Evolutionary conservation across 2,888 invertebrate genomes (phyloP).

Genomic region (Brachylomia viminalis): DNA sequence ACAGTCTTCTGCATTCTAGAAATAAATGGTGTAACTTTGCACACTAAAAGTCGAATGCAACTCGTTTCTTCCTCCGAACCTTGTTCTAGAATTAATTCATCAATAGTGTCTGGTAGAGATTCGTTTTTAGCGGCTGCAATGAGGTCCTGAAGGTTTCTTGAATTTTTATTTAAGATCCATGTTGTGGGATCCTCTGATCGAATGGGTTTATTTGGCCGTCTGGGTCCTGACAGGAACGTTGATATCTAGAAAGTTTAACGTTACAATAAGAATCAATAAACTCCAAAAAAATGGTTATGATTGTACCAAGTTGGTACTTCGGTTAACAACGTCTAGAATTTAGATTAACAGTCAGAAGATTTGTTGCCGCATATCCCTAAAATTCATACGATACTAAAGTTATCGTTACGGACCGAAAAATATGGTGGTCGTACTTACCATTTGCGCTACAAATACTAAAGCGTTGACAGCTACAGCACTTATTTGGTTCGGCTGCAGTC

Average conservation of each 20-base stretch:
- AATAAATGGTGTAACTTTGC: constrained; percentile 94
- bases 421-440: constrained; percentile 89
- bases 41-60: constrained; percentile 93
- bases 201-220: constrained; percentile 72
- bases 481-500: constrained; percentile 94
- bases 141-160: constrained; percentile 89
- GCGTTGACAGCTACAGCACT: constrained; percentile 96
- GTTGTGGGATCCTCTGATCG: constrained; percentile 80
- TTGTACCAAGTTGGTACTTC: neutral
- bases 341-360: neutral
- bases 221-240: constrained; percentile 87
- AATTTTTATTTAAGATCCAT: constrained; percentile 92
- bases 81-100: constrained; percentile 90
- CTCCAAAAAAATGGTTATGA: neutral
- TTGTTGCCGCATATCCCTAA: neutral
- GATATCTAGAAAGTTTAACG: constrained; percentile 90
- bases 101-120: constrained; percentile 91
- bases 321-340: neutral
- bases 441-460: constrained; percentile 95
- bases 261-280: neutral
- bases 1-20: constrained; percentile 94
- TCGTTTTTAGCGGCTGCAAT: constrained; percentile 91
- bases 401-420: neutral
- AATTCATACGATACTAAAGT: neutral
- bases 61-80: constrained; percentile 91